A percentile compares a stretch with the other conserved stretches of the same genome.
Evolutionary conservation across 2,113 vertebrate species (phyloP).

Genomic region (Nymphicus hollandicus): DNA sequence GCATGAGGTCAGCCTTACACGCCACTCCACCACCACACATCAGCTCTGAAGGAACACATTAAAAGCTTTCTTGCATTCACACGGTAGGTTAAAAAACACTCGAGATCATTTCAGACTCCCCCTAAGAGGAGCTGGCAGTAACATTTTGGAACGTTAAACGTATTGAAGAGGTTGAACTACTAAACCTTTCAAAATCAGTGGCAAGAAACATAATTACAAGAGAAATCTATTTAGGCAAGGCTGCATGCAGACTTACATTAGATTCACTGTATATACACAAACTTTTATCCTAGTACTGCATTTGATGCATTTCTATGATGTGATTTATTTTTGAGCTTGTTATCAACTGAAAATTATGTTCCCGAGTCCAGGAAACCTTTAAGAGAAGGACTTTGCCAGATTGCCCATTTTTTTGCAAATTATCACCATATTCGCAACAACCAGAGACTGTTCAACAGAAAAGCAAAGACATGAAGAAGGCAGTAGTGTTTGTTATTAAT

Average conservation of each 20-base stretch:
- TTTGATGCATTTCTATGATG: background rate
- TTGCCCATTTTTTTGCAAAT: background rate
- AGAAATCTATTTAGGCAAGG: background rate
- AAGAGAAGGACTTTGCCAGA: background rate
- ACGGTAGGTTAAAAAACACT: background rate
- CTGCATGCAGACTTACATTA: accelerated
- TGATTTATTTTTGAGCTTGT: background rate
- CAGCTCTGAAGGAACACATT: background rate
- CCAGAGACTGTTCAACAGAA: background rate
- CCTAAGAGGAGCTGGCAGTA: background rate
- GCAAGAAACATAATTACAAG: background rate
- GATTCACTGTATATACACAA: background rate
- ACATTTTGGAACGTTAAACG: background rate
- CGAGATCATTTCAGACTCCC: background rate
- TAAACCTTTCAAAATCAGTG: background rate
- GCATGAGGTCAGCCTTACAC: background rate
- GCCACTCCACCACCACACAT: accelerated
- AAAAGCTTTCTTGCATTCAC: background rate
- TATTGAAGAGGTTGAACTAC: background rate
- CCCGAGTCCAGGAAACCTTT: background rate
- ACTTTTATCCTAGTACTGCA: background rate
- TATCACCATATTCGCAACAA: background rate
- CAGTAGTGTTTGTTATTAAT: background rate
- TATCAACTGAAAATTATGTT: background rate
- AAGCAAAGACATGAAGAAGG: background rate